Evolutionary conservation across 2,113 vertebrate species (phyloP).

Genomic region (Macroglossus sobrinus): DNA sequence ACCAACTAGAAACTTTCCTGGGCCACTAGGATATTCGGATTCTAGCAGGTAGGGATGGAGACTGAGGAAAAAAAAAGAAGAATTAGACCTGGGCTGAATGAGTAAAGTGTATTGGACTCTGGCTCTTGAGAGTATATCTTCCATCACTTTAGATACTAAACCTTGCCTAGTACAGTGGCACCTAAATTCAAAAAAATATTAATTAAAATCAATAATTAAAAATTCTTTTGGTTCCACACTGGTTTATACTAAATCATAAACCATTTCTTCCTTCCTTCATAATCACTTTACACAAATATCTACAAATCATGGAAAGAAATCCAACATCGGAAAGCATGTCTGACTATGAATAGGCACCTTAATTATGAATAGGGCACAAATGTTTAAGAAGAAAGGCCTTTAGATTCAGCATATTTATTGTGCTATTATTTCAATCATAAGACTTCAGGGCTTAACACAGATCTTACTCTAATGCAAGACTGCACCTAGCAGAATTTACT

Average conservation of each 20-base stretch:
- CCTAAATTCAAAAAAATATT: constrained; percentile 18
- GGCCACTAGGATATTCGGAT: background rate
- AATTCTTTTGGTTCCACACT: background rate
- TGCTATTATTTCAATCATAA: background rate
- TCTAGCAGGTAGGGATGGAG: rapidly evolving
- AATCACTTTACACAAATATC: constrained; percentile 15
- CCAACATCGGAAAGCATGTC: background rate
- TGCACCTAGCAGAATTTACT: background rate
- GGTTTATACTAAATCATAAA: constrained; percentile 20
- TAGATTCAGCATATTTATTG: background rate
- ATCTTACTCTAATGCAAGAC: background rate
- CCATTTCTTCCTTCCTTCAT: background rate
- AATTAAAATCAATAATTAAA: background rate
- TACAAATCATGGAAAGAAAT: constrained; percentile 33
- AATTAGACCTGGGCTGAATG: background rate
- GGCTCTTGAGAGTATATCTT: background rate
- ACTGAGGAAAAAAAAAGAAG: background rate
- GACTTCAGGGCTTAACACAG: background rate
- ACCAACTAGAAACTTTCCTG: background rate
- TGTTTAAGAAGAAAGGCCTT: background rate
- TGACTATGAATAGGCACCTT: background rate
- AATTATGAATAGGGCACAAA: background rate
- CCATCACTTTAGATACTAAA: background rate
- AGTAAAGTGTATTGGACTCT: background rate
- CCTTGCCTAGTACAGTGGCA: background rate